Conservation (phyloP, 1,140 invertebrate genomes). For the Meloidogyne chitwoodi region DNA sequence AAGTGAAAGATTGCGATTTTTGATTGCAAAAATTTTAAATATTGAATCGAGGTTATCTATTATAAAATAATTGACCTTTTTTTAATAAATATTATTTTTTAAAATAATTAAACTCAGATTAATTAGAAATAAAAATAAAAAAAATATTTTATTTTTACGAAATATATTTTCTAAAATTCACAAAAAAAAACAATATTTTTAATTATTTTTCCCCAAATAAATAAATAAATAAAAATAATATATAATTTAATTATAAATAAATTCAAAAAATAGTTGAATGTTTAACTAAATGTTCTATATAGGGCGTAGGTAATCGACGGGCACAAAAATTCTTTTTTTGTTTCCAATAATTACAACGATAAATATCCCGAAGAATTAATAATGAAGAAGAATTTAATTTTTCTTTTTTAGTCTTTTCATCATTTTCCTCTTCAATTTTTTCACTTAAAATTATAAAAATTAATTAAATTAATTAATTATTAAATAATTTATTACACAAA, state of each 20-base stretch:
- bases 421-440: conserved; percentile 1
- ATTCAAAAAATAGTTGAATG: neutral
- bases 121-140: too few species aligned
- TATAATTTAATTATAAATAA: neutral
- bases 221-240: neutral
- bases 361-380: neutral
- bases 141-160: too few species aligned
- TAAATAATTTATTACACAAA: neutral
- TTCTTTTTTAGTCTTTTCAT: conserved; percentile 2
- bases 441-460: neutral
- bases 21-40: neutral
- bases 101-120: too few species aligned
- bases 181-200: too few species aligned
- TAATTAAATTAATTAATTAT: neutral
- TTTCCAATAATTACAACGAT: conserved; percentile 3
- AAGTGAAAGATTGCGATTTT: neutral
- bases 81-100: too few species aligned
- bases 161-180: too few species aligned
- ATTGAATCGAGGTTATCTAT: neutral
- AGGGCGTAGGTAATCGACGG: conserved; percentile 21
- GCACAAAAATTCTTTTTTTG: conserved; percentile 24
- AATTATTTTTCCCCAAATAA: too few species aligned
- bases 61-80: too few species aligned
- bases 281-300: conserved; percentile 40
- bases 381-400: neutral